Conservation (phyloP, 2,797 vertebrate species). For the Gallinago stenura region DNA sequence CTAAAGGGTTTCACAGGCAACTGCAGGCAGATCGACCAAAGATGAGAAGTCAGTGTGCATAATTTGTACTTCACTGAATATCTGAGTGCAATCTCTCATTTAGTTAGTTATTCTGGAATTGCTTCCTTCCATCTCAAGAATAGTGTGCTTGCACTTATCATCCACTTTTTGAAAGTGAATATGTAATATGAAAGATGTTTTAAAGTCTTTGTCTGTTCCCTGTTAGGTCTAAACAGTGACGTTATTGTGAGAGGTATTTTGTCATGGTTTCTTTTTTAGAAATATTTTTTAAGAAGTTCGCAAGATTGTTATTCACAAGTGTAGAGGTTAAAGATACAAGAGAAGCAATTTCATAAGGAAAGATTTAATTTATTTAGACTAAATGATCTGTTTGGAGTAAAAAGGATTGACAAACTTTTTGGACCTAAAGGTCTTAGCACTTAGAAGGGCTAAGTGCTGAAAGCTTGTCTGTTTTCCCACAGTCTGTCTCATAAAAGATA, state of each 20-base stretch:
- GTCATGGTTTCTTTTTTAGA: not conserved
- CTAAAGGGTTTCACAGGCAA: conserved; percentile 4
- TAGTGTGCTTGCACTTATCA: not conserved
- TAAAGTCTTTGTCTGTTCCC: not conserved
- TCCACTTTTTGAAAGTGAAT: not conserved
- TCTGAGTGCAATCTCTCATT: not conserved
- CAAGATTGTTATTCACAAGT: not conserved
- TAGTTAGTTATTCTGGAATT: not conserved
- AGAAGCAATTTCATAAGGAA: not conserved
- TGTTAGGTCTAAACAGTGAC: not conserved
- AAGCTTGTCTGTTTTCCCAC: not conserved
- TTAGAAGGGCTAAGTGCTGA: not conserved
- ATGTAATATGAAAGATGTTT: not conserved
- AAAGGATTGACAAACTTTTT: not conserved
- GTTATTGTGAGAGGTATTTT: not conserved
- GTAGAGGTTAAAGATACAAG: not conserved
- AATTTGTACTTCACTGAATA: not conserved
- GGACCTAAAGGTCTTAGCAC: not conserved
- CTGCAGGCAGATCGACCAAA: not conserved
- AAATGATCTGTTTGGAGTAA: not conserved
- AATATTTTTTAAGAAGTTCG: not conserved
- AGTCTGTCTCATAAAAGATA: not conserved
- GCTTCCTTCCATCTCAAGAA: not conserved
- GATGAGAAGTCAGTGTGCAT: not conserved
- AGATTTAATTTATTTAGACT: not conserved